Base-by-base conservation (phyloP, 2,113 vertebrate species). In the Mesitornis unicolor region DNA sequence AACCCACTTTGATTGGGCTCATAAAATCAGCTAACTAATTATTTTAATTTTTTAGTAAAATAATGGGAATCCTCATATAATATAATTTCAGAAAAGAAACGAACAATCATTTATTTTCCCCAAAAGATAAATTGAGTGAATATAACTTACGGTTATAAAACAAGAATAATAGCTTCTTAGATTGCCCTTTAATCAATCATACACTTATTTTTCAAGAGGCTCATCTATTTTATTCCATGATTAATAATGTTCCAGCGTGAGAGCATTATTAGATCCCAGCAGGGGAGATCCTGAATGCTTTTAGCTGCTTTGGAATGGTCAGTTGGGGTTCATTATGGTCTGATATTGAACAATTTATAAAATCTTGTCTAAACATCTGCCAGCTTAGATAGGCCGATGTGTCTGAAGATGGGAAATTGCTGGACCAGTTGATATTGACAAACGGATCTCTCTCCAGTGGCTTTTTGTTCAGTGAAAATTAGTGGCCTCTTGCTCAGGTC, bases 281-380 rank as follows among this genome's bases (percentile, higher is more conserved):
- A 97, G 99, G 98, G 98, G 98, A 97, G 96, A 97, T 98, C 99
- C 98, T 97, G 96, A 98, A 98, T 97, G 98, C 98, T 99, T 98
- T 99, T 97, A 98, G 98, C 98, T 98, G 98, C 98, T 98, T 98
- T 98, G 98, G 98, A 98, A 98, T 98, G 99, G 99, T 99, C 99
- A 99, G 98, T 98, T 98, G 98, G 99, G 98, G 98, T 99, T 99
- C 99, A 99, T 99, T 99, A 99, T 98, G 96, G 98, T 97, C 97
- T 98, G 98, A 99, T 99, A 99, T 99, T 98, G 99, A 99, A 98
- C 99, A 98, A 99, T 99, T 99, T 99, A 99, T 99, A 99, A 99
- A 99, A 99, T 98, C 98, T 98, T 99, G 99, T 99, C 98, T 99
- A 98, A 99, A 99, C 99, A 99, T 99, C 99, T 99, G 99, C 99